Conservation (phyloP, 2,113 vertebrate species). For the Lamprotornis superbus region DNA sequence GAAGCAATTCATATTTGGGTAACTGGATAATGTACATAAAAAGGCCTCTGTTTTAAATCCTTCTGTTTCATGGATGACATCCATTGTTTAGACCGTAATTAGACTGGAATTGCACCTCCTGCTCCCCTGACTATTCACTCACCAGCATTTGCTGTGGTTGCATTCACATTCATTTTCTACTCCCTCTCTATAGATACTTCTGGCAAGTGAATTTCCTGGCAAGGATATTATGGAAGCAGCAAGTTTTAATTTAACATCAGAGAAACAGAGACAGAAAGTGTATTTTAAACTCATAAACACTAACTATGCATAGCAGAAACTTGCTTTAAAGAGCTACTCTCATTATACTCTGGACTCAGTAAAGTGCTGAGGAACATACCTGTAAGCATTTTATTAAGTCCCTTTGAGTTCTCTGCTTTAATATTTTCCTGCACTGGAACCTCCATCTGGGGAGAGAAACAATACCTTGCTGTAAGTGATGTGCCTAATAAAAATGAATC, state of each 20-base stretch:
- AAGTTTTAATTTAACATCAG: neutral
- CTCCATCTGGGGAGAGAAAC: slow-evolving; percentile 3
- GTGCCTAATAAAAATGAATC: slow-evolving; percentile 31
- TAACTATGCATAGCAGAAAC: neutral
- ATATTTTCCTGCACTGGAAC: slow-evolving; percentile 8
- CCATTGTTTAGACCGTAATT: neutral
- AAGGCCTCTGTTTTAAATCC: neutral
- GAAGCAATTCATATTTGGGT: neutral
- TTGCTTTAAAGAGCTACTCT: neutral
- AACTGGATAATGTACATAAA: neutral
- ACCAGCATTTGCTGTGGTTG: neutral
- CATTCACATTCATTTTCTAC: neutral
- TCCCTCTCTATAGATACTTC: neutral
- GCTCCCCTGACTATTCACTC: neutral
- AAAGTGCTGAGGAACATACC: neutral
- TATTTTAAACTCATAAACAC: neutral
- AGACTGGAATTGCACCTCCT: neutral
- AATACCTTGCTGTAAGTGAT: slow-evolving; percentile 8
- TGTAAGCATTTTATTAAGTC: neutral
- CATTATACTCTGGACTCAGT: neutral
- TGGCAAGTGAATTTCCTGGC: neutral
- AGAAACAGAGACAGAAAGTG: neutral
- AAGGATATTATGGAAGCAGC: neutral
- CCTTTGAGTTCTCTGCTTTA: neutral
- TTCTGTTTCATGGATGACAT: neutral